Conservation (phyloP, 2,888 invertebrate species). For the Idaea dimidiata region DNA sequence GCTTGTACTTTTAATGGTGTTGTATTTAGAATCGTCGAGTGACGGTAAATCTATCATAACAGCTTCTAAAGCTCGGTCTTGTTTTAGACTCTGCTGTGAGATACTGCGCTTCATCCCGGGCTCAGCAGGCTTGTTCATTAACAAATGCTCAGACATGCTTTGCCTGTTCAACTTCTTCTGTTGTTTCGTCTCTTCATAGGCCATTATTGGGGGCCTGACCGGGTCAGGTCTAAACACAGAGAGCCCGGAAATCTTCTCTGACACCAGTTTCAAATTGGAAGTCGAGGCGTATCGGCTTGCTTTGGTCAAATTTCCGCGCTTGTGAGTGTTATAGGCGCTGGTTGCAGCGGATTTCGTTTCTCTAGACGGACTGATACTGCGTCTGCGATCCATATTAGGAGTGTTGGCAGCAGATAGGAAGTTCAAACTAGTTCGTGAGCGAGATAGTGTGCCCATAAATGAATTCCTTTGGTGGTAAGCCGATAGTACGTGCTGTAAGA, state of each 20-base stretch:
- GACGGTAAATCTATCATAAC: conserved; percentile 69
- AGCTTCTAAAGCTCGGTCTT: conserved; percentile 66
- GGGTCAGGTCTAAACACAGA: conserved; percentile 61
- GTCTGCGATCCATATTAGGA: conserved; percentile 53
- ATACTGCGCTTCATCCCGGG: conserved; percentile 54
- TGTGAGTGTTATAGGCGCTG: conserved; percentile 50
- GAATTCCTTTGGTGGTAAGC: conserved; percentile 65
- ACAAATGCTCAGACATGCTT: conserved; percentile 57
- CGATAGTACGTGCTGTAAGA: conserved; percentile 62
- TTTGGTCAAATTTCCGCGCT: conserved; percentile 54
- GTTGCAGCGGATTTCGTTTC: conserved; percentile 51
- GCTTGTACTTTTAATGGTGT: conserved; percentile 48
- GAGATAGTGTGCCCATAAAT: conserved; percentile 77
- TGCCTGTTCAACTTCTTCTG: conserved; percentile 52
- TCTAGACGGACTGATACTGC: conserved; percentile 59
- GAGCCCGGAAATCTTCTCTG: conserved; percentile 70
- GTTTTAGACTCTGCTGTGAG: conserved; percentile 65
- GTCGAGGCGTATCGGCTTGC: conserved; percentile 62
- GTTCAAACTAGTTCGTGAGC: conserved; percentile 80
- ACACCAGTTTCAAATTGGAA: conserved; percentile 64
- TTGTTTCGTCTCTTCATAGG: conserved; percentile 40
- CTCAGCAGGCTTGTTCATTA: conserved; percentile 34
- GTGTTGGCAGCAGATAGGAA: conserved; percentile 56
- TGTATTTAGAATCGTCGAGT: conserved; percentile 43
- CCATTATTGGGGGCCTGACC: conserved; percentile 65